Percentiles rank a stretch among this genome's conserved stretches.
Evolutionary conservation across 2,888 invertebrate species (phyloP).

Genomic region (Sinohyriopsis cumingii): DNA sequence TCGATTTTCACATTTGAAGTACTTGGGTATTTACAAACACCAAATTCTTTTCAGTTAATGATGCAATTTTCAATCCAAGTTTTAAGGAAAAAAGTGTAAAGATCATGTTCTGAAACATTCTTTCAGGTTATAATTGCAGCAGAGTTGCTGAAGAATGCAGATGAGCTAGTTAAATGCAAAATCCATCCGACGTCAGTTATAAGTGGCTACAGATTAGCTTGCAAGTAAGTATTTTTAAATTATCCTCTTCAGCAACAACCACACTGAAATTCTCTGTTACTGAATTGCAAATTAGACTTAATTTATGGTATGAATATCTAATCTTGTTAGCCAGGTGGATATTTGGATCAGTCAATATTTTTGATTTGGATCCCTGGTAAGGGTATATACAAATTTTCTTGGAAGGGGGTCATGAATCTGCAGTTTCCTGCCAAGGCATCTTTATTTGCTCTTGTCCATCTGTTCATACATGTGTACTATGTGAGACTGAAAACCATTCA

Average conservation of each 20-base stretch:
- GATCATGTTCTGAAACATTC: slow-evolving; percentile 1
- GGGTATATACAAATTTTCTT: no score
- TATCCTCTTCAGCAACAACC: not conserved
- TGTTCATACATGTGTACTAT: no score
- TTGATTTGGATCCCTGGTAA: no score
- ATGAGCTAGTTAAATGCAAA: slow-evolving; percentile 98
- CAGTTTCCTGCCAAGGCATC: no score
- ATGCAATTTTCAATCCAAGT: no score
- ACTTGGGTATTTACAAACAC: no score
- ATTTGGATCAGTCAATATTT: not conserved
- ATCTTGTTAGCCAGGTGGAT: not conserved
- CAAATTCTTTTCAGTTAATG: no score
- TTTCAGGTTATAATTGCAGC: slow-evolving; percentile 80
- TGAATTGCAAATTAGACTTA: not conserved
- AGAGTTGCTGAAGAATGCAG: slow-evolving; percentile 90
- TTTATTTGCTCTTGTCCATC: no score
- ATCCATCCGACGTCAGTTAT: slow-evolving; percentile 99
- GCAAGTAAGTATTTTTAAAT: slow-evolving; percentile 81
- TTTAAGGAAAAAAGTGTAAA: no score
- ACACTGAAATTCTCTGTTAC: not conserved
- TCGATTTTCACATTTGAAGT: no score
- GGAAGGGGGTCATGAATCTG: no score
- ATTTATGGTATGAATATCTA: not conserved
- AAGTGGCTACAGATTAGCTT: slow-evolving; percentile 97
- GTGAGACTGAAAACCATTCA: no score